A percentile compares a stretch with the other conserved stretches of the same genome.
phyloP scores from a whole-genome alignment of 1,140 invertebrate genomes.

The Spodoptera frugiperda region DNA sequence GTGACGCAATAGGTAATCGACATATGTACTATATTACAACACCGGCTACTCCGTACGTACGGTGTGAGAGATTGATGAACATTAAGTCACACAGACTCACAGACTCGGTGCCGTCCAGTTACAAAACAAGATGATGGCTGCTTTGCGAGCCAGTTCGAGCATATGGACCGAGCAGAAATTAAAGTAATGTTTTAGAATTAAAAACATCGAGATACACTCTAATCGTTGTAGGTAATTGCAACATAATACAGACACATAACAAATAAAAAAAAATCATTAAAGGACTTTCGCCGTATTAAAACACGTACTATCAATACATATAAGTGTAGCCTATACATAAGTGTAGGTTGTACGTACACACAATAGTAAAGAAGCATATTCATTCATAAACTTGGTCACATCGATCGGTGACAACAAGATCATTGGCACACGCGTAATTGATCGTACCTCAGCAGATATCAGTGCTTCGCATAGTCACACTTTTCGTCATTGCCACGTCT shows the following conservation, averaged over 20 bases:
- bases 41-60: conserved; percentile 13
- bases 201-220: background rate
- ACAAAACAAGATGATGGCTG: background rate
- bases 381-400: conserved; percentile 34
- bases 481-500: conserved; percentile 45
- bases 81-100: conserved; percentile 14
- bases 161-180: background rate
- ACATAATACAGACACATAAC: too few species aligned
- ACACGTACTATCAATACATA: too few species aligned
- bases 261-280: too few species aligned
- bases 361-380: background rate
- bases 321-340: too few species aligned
- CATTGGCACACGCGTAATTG: conserved; percentile 35
- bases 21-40: conserved; percentile 46
- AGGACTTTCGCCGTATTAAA: too few species aligned
- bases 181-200: too few species aligned
- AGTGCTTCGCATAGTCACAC: conserved; percentile 3
- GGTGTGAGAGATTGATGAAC: conserved; percentile 39
- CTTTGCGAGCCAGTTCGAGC: conserved; percentile 20
- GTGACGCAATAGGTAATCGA: conserved; percentile 56
- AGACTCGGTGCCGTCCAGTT: conserved; percentile 1
- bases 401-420: conserved; percentile 31
- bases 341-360: too few species aligned
- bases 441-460: background rate
- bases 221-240: background rate